phyloP scores from a whole-genome alignment of 2,888 invertebrate species.

The Catocala fraxini region DNA sequence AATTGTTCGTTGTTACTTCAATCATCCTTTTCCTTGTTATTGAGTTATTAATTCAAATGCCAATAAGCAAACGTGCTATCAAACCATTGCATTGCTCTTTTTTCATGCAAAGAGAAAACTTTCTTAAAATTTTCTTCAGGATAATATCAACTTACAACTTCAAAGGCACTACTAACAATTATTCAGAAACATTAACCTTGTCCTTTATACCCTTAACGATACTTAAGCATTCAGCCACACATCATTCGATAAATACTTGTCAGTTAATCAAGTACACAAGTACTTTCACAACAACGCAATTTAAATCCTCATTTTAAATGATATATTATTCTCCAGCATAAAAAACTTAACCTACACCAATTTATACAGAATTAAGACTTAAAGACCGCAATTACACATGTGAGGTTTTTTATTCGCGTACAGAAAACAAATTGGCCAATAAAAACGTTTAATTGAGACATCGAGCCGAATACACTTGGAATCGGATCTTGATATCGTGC shows the following conservation, averaged over 20 bases:
- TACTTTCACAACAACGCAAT: conserved; percentile 12
- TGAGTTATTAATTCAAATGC: too few relatives aligned
- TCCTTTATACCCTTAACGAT: not conserved
- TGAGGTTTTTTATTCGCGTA: conserved; percentile 43
- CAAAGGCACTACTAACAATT: too few relatives aligned
- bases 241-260: not conserved
- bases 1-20: too few relatives aligned
- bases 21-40: too few relatives aligned
- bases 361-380: conserved; percentile 40
- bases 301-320: conserved; percentile 17
- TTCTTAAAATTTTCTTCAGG: too few relatives aligned
- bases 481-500: conserved; percentile 61
- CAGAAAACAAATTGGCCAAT: conserved; percentile 70
- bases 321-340: conserved; percentile 19
- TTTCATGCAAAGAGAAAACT: too few relatives aligned
- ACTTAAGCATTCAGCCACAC: too few relatives aligned
- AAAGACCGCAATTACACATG: conserved; percentile 35
- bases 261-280: conserved; percentile 1
- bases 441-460: conserved; percentile 79
- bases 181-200: not conserved
- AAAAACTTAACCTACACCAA: conserved; percentile 37
- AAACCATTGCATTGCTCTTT: too few relatives aligned
- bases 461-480: conserved; percentile 65
- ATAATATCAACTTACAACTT: too few relatives aligned
- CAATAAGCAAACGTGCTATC: too few relatives aligned